Base-by-base conservation (phyloP, 2,797 vertebrate species). In the Anguilla pacifica region DNA sequence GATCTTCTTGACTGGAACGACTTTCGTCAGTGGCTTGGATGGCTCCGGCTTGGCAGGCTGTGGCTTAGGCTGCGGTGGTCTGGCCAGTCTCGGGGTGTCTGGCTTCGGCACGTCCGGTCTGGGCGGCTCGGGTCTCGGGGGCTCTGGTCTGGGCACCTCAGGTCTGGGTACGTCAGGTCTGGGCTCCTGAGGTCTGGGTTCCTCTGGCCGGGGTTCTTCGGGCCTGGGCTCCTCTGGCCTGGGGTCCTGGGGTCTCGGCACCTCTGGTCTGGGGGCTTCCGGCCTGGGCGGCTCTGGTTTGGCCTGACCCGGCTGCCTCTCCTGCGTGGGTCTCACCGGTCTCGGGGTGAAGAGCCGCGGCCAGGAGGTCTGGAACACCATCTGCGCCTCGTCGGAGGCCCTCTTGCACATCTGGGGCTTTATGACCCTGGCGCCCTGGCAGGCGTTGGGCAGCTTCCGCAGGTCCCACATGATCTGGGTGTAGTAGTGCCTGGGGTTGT, bases 401-500 rank as follows among this genome's bases (percentile, higher is more conserved):
- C 86, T 96, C 89, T 92, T 96, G 93, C 97, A 98, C 97, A 97
- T 96, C 22, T 92, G 91, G 13, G 94, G 95, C 89, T 96, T 96
- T 91, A 97, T 57, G 72, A 91, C 87, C 2, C 85, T 87, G 0
- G 93, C 91, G 0, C 93, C 95, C 87, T 95, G 92, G 1, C 97
- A 98, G 61, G 96, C 96, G 0, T 97, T 96, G 0, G 81, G 83
- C 31, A 95, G 89, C 86, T 96, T 98, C 39, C 95, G 94, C 51
- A 97, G 95, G 61, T 91, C 93, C 86, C 92, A 93, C 1, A 95
- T 96, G 0, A 97, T 95, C 93, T 97, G 97, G 46, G 94, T 92
- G 89, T 96, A 98, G 92, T 96, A 98, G 77, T 96, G 95, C 2
- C 93, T 95, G 6, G 96, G 96, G 83, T 97, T 96, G 84, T 92